These are phyloP conservation scores for Sinocyclocheilus maitianheensis DNA, from an alignment of 2,113 vertebrate genomes.

Conservation along the genomic window DNA sequence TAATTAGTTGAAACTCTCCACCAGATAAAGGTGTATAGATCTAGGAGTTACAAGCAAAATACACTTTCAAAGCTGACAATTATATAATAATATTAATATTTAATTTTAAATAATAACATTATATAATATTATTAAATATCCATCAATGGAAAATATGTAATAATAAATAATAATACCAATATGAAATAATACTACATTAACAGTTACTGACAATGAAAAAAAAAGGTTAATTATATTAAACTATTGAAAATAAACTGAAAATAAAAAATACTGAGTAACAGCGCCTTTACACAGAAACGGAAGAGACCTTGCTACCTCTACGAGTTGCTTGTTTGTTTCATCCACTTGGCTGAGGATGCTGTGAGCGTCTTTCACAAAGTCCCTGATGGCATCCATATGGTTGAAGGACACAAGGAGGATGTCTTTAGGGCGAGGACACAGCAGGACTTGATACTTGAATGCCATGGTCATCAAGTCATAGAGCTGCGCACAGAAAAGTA, in stretches of 20 bases:
- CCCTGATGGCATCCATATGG: slow-evolving; percentile 95
- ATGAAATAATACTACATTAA: neutral
- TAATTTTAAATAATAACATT: neutral
- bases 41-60: slow-evolving; percentile 67
- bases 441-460: slow-evolving; percentile 96
- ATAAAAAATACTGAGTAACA: neutral
- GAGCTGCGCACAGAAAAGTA: slow-evolving; percentile 76
- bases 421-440: slow-evolving; percentile 92
- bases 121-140: neutral
- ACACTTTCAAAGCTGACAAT: neutral
- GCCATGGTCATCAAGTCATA: slow-evolving; percentile 99
- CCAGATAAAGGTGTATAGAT: slow-evolving; percentile 76
- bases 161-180: neutral
- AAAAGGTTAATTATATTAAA: neutral
- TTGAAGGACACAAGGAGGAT: slow-evolving; percentile 94
- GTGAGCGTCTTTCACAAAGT: slow-evolving; percentile 87
- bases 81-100: neutral
- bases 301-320: slow-evolving; percentile 75
- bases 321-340: slow-evolving; percentile 85
- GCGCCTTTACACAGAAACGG: neutral
- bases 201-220: neutral
- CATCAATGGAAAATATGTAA: neutral
- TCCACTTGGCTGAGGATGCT: slow-evolving; percentile 89
- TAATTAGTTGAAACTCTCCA: slow-evolving; percentile 94
- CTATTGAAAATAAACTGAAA: neutral